A percentile compares a stretch with the other conserved stretches of the same genome.
These are phyloP conservation scores for Tetragonula carbonaria DNA, from an alignment of 2,888 invertebrate species.

Conservation along the genomic window DNA sequence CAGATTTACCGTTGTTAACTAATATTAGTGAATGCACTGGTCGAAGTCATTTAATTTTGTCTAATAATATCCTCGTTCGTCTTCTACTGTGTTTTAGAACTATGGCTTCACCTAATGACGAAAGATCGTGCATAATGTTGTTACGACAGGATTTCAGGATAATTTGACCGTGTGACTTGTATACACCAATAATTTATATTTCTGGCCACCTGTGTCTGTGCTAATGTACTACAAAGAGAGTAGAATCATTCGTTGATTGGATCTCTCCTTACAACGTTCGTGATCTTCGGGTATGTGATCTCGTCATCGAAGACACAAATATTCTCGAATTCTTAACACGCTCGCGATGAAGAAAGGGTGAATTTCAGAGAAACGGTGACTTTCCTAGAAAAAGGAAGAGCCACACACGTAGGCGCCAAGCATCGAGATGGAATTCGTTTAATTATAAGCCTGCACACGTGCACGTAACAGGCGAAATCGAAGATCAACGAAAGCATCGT, in stretches of 20 bases:
- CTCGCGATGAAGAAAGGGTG: background rate
- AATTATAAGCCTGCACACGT: slow-evolving; percentile 18
- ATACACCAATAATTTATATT: background rate
- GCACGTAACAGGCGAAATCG: slow-evolving; percentile 40
- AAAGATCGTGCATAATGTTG: background rate
- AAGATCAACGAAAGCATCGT: slow-evolving; percentile 56
- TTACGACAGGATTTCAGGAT: background rate
- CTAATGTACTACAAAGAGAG: background rate
- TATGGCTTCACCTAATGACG: background rate
- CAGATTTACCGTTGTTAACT: background rate
- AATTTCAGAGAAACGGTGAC: background rate
- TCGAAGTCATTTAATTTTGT: background rate
- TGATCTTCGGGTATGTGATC: background rate
- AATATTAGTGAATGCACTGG: background rate
- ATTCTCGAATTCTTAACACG: background rate
- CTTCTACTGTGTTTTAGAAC: slow-evolving; percentile 1
- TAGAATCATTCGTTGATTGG: background rate
- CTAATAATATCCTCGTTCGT: background rate
- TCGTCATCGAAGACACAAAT: background rate
- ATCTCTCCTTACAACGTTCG: too few species aligned
- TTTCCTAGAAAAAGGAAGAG: background rate
- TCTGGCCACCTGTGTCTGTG: background rate
- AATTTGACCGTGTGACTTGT: background rate
- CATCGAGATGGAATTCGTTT: slow-evolving; percentile 14
- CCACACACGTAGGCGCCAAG: background rate